Conservation (phyloP, 2,888 invertebrate species). For the Troides aeacus region DNA sequence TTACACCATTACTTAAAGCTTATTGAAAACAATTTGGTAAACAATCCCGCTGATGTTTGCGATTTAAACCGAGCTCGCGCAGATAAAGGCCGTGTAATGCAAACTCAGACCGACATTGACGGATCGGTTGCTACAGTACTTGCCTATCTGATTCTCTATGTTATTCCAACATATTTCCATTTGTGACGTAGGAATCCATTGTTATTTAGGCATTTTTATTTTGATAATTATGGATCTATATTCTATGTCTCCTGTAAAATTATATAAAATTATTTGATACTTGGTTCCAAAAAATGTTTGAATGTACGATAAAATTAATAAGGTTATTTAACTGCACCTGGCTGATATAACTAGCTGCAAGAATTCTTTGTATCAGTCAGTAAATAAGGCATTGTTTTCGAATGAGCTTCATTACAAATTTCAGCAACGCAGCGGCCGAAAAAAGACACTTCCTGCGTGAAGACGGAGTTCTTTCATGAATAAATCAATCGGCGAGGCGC, state of each 20-base stretch:
- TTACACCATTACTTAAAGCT: constrained; percentile 70
- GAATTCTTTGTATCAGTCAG: constrained; percentile 48
- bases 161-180: constrained; percentile 76
- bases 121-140: constrained; percentile 73
- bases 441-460: constrained; percentile 76
- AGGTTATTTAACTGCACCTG: constrained; percentile 34
- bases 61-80: constrained; percentile 68
- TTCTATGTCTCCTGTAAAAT: too few species aligned
- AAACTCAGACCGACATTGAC: constrained; percentile 76
- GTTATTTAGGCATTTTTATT: constrained; percentile 53
- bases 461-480: constrained; percentile 73
- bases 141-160: constrained; percentile 78
- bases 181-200: constrained; percentile 70
- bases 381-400: constrained; percentile 76
- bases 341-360: constrained; percentile 31
- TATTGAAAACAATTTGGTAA: constrained; percentile 79
- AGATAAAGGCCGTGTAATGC: constrained; percentile 78
- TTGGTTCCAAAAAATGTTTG: not conserved
- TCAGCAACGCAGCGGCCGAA: constrained; percentile 64
- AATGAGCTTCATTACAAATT: constrained; percentile 76
- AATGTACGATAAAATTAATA: constrained; percentile 9
- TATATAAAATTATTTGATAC: not conserved
- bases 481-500: constrained; percentile 77
- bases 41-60: constrained; percentile 74
- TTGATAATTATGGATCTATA: too few species aligned